Evolutionary conservation across 2,113 vertebrate species (phyloP).

Genomic region (Pituophis catenifer): DNA sequence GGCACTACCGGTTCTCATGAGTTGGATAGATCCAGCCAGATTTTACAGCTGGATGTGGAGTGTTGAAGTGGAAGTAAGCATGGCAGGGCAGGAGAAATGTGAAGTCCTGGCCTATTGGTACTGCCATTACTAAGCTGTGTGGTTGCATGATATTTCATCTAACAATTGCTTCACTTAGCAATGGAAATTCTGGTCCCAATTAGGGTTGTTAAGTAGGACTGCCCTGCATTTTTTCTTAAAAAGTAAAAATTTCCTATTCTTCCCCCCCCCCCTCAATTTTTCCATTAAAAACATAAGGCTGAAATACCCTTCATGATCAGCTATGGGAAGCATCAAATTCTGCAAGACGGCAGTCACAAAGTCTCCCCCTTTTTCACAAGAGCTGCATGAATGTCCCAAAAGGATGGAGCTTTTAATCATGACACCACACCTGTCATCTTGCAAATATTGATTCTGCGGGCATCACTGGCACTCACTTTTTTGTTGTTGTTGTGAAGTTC

Average conservation of each 20-base stretch:
- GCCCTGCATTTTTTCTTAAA: not conserved
- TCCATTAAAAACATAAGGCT: not conserved
- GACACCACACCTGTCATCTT: not conserved
- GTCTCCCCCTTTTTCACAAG: not conserved
- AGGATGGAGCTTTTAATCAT: not conserved
- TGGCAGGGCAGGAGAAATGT: not conserved
- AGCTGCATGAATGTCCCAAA: not conserved
- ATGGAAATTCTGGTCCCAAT: not conserved
- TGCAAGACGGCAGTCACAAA: not conserved
- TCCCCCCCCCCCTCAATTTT: not conserved
- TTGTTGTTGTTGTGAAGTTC: not conserved
- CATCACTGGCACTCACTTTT: not conserved
- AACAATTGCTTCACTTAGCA: not conserved
- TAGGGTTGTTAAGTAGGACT: not conserved
- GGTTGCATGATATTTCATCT: not conserved
- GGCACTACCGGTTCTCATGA: too few species aligned
- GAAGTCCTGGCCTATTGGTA: not conserved
- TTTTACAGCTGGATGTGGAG: not conserved
- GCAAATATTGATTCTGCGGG: not conserved
- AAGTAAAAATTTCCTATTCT: not conserved
- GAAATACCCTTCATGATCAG: not conserved
- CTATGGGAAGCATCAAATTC: not conserved
- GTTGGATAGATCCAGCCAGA: too few species aligned
- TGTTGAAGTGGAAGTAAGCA: not conserved
- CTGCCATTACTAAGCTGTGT: not conserved